Base-by-base conservation (phyloP, 2,888 invertebrate species). In the Heteromurus nitidus region DNA sequence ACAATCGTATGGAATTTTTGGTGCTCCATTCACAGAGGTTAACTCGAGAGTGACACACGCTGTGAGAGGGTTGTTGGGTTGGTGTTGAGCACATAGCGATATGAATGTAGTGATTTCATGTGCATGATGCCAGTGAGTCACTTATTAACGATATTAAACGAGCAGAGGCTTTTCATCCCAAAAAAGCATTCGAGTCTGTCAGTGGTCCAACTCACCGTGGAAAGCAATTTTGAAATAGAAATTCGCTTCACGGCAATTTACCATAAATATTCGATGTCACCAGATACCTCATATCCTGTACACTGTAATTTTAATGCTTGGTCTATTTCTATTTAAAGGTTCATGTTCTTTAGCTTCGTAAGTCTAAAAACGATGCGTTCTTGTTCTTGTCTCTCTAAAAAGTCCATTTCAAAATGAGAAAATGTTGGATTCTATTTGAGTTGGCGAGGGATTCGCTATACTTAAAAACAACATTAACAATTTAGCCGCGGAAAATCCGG, bases 281-380 rank as follows among this genome's bases (percentile, higher is more conserved):
- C 50, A 47, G 31, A 65, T 50, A 74, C 74, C 55, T 42, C 31
- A 22, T 53, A 64, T 74, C 73, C 73, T 74, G 73, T 74, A n/a
- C n/a, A n/a, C n/a, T n/a, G n/a, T n/a, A n/a, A n/a, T n/a, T n/a
- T n/a, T n/a, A n/a, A n/a, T n/a, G n/a, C n/a, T n/a, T n/a, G n/a
- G n/a, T n/a, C n/a, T n/a, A n/a, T n/a, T n/a, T n/a, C n/a, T n/a
- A n/a, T n/a, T n/a, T n/a, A n/a, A n/a, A n/a, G n/a, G n/a, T n/a
- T n/a, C n/a, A n/a, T n/a, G n/a, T n/a, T n/a, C n/a, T n/a, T n/a
- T n/a, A n/a, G n/a, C n/a, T n/a, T n/a, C n/a, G n/a, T n/a, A n/a
- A n/a, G n/a, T n/a, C n/a, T n/a, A n/a, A n/a, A n/a, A n/a, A n/a
- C n/a, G n/a, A n/a, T n/a, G n/a, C n/a, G n/a, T n/a, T n/a, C n/a